Base-by-base conservation (phyloP, 2,797 vertebrate species). In the Sebastes hubbsi region DNA sequence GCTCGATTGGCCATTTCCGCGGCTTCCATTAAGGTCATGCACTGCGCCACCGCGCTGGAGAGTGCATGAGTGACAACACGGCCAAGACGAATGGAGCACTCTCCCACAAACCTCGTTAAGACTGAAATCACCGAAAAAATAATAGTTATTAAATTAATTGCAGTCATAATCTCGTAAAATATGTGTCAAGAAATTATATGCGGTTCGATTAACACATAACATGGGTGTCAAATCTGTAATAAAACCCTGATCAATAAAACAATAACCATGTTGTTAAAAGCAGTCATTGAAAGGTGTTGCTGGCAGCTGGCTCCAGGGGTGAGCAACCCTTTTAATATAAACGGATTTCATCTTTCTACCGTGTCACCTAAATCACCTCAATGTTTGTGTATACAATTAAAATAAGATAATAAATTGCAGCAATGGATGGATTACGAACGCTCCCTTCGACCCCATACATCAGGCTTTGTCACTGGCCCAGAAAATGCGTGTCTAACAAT, bases 371-470 rank as follows among this genome's bases (percentile, higher is more conserved):
- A 99, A 99, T 99, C 98, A 99, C 97, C 95, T 95, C 96, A 97
- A 97, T 99, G 98, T 99, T 99, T 99, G 97, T 99, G 98, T 99
- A 99, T 99, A 99, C 98, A 99, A 99, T 99, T 99, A 99, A 98
- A 98, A 99, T 99, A 98, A 97, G 97, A 97, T 97, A 95, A 99
- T 99, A 99, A 99, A 99, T 99, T 98, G 96, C 91, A 90, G 96
- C 96, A 95, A 96, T 96, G 97, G 98, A 98, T 97, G 97, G 97
- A 99, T 99, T 97, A 97, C 95, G 95, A 96, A 96, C 92, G 96
- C 95, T 96, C 96, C 94, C 93, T 89, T 86, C 94, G 97, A 98
- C 97, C 98, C 96, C 97, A 97, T 99, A 97, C 96, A 97, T 99
- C 97, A 96, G 95, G 90, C 94, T 95, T 96, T 98, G 98, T 98